Percentiles rank a stretch among this genome's conserved stretches.
Conservation (phyloP, 2,888 invertebrate species). For the Papilio demoleus region DNA sequence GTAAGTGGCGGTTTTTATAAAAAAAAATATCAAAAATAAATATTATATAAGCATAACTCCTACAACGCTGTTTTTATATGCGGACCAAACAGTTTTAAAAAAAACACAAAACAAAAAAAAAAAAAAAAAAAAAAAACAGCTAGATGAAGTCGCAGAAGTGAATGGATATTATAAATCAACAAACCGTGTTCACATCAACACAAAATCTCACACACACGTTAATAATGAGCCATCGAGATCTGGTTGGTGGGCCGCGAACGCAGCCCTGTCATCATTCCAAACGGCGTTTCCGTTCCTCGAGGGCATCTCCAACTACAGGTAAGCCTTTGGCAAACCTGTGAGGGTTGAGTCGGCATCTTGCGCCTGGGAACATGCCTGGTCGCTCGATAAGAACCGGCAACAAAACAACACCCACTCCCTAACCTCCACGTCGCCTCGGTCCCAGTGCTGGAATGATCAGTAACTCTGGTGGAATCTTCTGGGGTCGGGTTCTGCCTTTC, state of each 20-base stretch:
- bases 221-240: conserved; percentile 63
- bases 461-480: conserved; percentile 63
- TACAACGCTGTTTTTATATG: too few relatives aligned
- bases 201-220: conserved; percentile 56
- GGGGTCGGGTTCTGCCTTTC: too few relatives aligned
- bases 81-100: too few relatives aligned
- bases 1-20: too few relatives aligned
- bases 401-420: conserved; percentile 90
- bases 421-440: too few relatives aligned
- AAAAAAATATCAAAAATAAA: too few relatives aligned
- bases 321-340: conserved; percentile 95
- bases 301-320: conserved; percentile 94
- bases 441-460: conserved; percentile 76
- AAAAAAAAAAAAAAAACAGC: too few relatives aligned
- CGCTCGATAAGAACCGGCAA: conserved; percentile 93
- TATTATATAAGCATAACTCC: too few relatives aligned
- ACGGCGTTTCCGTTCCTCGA: conserved; percentile 93
- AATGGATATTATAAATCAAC: neutral
- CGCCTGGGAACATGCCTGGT: conserved; percentile 90
- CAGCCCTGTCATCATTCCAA: too few relatives aligned
- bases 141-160: neutral
- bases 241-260: conserved; percentile 60
- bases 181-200: too few relatives aligned
- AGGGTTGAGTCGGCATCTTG: conserved; percentile 79
- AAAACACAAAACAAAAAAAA: too few relatives aligned